Evolutionary conservation across 2,113 vertebrate genomes (phyloP).

Genomic region (Dasyprocta punctata): DNA sequence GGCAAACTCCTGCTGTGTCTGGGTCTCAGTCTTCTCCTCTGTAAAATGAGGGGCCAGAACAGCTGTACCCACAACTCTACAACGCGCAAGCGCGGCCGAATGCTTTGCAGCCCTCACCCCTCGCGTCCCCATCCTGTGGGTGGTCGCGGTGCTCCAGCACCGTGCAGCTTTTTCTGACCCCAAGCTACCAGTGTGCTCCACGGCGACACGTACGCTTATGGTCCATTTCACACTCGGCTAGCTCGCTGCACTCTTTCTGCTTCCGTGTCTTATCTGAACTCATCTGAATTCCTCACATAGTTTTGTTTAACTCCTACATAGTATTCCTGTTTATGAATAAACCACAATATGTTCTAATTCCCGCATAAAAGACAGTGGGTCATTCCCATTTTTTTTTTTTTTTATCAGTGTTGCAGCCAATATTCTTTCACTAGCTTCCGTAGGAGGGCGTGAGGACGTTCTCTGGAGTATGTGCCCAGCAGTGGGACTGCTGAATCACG

Average conservation of each 20-base stretch:
- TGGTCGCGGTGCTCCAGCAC: background rate
- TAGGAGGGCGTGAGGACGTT: background rate
- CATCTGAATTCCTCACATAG: constrained; percentile 39
- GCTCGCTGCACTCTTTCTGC: background rate
- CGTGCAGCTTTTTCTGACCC: background rate
- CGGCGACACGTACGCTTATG: background rate
- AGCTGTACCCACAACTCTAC: background rate
- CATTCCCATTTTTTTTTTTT: constrained; percentile 9
- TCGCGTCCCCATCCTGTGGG: background rate
- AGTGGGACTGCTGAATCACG: background rate
- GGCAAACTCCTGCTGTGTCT: background rate
- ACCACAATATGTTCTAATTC: constrained; percentile 17
- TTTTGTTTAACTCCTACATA: constrained; percentile 35
- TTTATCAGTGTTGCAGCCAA: background rate
- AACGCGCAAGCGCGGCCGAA: background rate
- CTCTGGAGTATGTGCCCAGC: constrained; percentile 35
- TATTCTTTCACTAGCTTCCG: constrained; percentile 25
- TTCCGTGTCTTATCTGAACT: background rate
- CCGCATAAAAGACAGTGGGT: background rate
- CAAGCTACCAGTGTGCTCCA: background rate
- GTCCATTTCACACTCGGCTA: background rate
- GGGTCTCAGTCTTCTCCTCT: background rate
- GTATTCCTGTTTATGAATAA: constrained; percentile 10
- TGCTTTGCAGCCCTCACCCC: background rate
- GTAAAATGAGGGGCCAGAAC: background rate